These are phyloP conservation scores for Apodemus speciosus DNA, from an alignment of 2,113 vertebrate genomes.

Conservation along the genomic window DNA sequence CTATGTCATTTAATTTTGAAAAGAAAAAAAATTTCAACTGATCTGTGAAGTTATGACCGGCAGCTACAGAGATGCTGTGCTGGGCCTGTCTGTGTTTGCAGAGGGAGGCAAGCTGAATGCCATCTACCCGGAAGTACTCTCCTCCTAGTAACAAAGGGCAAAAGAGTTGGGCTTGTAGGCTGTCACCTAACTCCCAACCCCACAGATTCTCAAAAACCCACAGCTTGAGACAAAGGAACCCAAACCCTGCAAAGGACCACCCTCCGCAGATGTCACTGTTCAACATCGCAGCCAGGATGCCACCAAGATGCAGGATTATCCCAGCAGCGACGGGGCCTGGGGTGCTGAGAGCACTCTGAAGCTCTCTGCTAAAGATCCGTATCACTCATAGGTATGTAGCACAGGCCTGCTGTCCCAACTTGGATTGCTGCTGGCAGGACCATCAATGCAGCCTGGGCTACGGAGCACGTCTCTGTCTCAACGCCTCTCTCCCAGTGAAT, in stretches of 20 bases:
- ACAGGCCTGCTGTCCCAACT: too few relatives aligned
- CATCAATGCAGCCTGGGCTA: neutral
- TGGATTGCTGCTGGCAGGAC: too few relatives aligned
- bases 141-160: too few relatives aligned
- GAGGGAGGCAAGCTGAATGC: neutral
- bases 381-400: too few relatives aligned
- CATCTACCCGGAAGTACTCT: neutral
- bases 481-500: neutral
- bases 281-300: neutral
- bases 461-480: neutral
- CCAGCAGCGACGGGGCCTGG: too few relatives aligned
- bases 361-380: neutral
- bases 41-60: neutral
- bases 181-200: neutral
- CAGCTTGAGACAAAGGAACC: neutral
- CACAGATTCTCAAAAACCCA: neutral
- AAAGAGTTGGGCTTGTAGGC: neutral
- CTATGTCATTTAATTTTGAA: constrained; percentile 67
- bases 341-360: accelerated
- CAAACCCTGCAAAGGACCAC: neutral
- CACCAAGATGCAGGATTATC: neutral
- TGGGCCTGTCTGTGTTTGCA: neutral
- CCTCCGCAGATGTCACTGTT: neutral
- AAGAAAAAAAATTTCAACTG: neutral
- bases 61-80: neutral